Evolutionary conservation across 2,888 invertebrate genomes (phyloP), one percentile per base, ranked within the genome.

Genomic region (Nomada hirtipes): DNA sequence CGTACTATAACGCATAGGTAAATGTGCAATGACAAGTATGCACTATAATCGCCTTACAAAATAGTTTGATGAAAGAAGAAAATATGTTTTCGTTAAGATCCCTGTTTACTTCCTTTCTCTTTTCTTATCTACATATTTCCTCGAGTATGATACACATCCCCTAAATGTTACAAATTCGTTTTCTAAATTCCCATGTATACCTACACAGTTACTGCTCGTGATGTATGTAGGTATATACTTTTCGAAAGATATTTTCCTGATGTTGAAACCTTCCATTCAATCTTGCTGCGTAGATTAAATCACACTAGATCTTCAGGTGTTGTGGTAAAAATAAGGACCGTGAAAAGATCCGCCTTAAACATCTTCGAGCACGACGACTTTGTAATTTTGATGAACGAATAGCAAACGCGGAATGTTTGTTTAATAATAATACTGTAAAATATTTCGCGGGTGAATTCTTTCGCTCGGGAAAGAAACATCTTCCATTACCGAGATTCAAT

Each of bases 321-420:
- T 53, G 63, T 72, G 50, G 15, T 11, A 18, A 53, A 47, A n/a
- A 42, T 13, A 13, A 50, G 9, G 18, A 50, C 2, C 29, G 36
- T 36, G 36, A 7, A 36, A 36, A 36, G 36, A 2, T 26, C 13
- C 42, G 13, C 44, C 42, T 44, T 11, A 23, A 18, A 1, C 3
- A 69, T 81, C 81, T 81, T 81, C 78, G 59, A 53, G 44, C 55
- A 13, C 44, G 78, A 59, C 47, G 80, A 64, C 15, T 29, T 63
- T 11, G 52, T 9, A 9, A 57, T 18, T 18, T 15, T 4, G 2
- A 11, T 7, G 69, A 52, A n/a, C 53, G 26, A 55, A 4, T 13
- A 13, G 13, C 26, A 9, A 65, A 23, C 20, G 50, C 20, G 57
- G 15, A 29, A 26, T 1, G 7, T 2, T 15, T 36, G 52, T 67